Conservation (phyloP, 1,140 invertebrate species). For the Oryzaephilus surinamensis region DNA sequence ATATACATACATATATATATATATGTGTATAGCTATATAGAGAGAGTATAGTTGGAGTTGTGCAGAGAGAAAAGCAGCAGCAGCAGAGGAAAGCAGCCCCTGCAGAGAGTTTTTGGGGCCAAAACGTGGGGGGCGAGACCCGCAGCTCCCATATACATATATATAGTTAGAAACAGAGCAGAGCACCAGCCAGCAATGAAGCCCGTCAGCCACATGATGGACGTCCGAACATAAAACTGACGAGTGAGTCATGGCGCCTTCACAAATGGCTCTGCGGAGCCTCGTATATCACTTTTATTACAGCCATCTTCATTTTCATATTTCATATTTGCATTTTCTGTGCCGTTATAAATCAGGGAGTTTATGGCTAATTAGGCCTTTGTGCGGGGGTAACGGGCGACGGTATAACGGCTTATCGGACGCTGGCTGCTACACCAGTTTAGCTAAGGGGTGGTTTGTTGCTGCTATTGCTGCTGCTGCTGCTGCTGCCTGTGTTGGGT, state of each 20-base stretch:
- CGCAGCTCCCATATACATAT: too few species aligned
- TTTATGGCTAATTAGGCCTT: constrained; percentile 60
- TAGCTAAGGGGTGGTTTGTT: constrained; percentile 8
- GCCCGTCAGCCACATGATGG: constrained; percentile 56
- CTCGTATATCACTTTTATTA: constrained; percentile 70
- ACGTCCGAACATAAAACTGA: constrained; percentile 52
- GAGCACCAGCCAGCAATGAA: constrained; percentile 48
- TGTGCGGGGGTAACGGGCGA: constrained; percentile 37
- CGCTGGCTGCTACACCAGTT: constrained; percentile 16
- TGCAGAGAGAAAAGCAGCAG: constrained; percentile 10
- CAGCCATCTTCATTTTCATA: constrained; percentile 70
- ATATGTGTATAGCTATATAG: background rate
- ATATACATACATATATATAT: constrained; percentile 8
- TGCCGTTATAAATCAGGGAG: constrained; percentile 52
- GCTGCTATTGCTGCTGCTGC: constrained; percentile 13
- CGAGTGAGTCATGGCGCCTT: constrained; percentile 51
- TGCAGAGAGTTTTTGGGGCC: too few species aligned
- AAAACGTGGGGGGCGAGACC: too few species aligned
- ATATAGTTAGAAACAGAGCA: too few species aligned
- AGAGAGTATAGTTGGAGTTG: background rate
- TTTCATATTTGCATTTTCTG: constrained; percentile 65
- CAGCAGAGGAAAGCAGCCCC: constrained; percentile 10
- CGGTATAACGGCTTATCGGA: constrained; percentile 38
- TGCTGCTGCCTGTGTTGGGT: constrained; percentile 7
- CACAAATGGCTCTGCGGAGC: constrained; percentile 62